These are phyloP conservation scores for Drosophila mercatorum DNA, from an alignment of 2,888 invertebrate species.

Conservation along the genomic window DNA sequence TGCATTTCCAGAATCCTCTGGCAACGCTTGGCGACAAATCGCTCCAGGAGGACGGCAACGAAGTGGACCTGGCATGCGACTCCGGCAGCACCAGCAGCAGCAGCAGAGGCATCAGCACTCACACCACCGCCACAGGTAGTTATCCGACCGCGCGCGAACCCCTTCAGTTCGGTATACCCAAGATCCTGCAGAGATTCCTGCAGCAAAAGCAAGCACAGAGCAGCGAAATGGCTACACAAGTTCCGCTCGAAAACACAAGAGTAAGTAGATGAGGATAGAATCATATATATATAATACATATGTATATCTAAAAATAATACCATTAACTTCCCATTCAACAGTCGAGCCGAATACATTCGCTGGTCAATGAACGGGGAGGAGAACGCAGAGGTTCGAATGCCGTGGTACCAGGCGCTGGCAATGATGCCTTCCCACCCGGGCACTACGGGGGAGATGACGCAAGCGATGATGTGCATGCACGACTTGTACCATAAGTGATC, in stretches of 20 bases:
- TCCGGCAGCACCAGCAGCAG: slow-evolving; percentile 28
- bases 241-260: slow-evolving; percentile 73
- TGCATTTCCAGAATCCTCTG: slow-evolving; percentile 85
- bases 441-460: slow-evolving; percentile 68
- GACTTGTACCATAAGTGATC: slow-evolving; percentile 78
- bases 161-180: slow-evolving; percentile 65
- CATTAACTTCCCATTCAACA: slow-evolving; percentile 20
- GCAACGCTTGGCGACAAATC: slow-evolving; percentile 65
- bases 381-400: slow-evolving; percentile 36
- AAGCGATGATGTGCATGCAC: slow-evolving; percentile 77
- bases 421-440: slow-evolving; percentile 66
- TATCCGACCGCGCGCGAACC: slow-evolving; percentile 47
- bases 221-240: slow-evolving; percentile 64
- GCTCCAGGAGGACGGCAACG: slow-evolving; percentile 37
- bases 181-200: slow-evolving; percentile 66
- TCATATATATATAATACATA: too few relatives aligned
- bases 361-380: slow-evolving; percentile 52
- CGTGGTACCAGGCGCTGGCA: slow-evolving; percentile 68
- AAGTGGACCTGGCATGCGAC: slow-evolving; percentile 27
- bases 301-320: neutral
- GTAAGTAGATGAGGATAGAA: slow-evolving; percentile 48
- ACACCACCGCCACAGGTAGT: slow-evolving; percentile 50
- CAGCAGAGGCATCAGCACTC: slow-evolving; percentile 43
- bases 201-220: slow-evolving; percentile 52
- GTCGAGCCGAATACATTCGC: slow-evolving; percentile 61